phyloP scores from a whole-genome alignment of 2,888 invertebrate species.

The Dinocampus coccinellae region DNA sequence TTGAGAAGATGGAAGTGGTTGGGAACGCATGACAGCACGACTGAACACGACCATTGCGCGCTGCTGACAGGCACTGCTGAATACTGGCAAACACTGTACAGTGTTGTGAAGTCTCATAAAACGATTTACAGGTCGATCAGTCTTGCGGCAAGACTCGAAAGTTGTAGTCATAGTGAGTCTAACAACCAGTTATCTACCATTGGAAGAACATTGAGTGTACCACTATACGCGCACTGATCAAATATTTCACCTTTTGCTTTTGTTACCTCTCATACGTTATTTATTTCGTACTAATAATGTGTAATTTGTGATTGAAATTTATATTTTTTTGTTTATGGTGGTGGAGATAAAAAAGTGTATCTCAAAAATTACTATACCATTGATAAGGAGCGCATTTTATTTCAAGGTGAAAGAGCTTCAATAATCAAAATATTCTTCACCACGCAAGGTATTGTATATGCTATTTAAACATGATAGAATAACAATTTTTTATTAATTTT shows the following conservation, averaged over 20 bases:
- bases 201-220: neutral
- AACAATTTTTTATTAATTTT: no score
- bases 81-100: neutral
- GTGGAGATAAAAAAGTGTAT: neutral
- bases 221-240: neutral
- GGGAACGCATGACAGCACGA: neutral
- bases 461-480: no score
- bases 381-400: neutral
- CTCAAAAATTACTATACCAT: neutral
- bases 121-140: constrained; percentile 57
- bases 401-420: neutral
- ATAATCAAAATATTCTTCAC: neutral
- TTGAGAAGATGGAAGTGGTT: constrained; percentile 20
- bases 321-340: neutral
- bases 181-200: constrained; percentile 33
- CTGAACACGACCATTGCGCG: neutral
- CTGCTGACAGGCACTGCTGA: constrained; percentile 1
- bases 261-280: neutral
- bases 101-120: constrained; percentile 45
- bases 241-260: neutral
- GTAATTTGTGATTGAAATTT: neutral
- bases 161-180: constrained; percentile 55
- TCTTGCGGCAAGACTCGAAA: constrained; percentile 66
- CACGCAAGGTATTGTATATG: neutral
- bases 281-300: neutral